These are phyloP conservation scores for Palythoa heliodiscus DNA, from an alignment of 92 coral and sea anemone species.

Conservation along the genomic window DNA sequence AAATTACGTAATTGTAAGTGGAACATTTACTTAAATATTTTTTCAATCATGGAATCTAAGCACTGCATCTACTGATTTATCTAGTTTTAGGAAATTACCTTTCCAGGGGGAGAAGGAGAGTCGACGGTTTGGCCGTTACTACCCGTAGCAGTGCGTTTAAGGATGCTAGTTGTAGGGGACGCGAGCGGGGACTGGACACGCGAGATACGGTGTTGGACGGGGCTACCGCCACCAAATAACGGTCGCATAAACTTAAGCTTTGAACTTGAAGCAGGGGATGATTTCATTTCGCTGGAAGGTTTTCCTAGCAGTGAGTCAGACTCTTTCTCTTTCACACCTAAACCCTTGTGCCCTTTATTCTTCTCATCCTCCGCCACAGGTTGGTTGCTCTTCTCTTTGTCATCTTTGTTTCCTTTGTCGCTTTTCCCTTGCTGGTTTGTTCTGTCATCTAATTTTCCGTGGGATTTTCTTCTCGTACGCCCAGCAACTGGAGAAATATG, in stretches of 20 bases:
- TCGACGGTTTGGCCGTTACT: constrained; percentile 65
- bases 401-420: constrained; percentile 26
- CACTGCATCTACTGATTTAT: no score
- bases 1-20: no score
- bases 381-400: neutral
- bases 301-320: constrained; percentile 32
- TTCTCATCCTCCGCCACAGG: neutral
- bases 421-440: constrained; percentile 33
- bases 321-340: constrained; percentile 17
- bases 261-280: constrained; percentile 86
- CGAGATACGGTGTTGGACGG: constrained; percentile 61
- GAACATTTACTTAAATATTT: no score
- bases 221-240: constrained; percentile 76
- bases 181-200: constrained; percentile 76
- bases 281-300: constrained; percentile 50
- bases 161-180: constrained; percentile 91
- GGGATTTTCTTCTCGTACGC: constrained; percentile 69
- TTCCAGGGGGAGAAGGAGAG: constrained; percentile 97
- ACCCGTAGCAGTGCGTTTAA: constrained; percentile 74
- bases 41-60: no score
- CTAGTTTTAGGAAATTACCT: constrained; percentile 55
- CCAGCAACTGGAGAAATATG: constrained; percentile 79
- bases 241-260: constrained; percentile 81
- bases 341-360: neutral
- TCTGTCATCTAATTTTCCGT: constrained; percentile 34